phyloP scores from a whole-genome alignment of 2,797 vertebrate genomes.

The Falco biarmicus region DNA sequence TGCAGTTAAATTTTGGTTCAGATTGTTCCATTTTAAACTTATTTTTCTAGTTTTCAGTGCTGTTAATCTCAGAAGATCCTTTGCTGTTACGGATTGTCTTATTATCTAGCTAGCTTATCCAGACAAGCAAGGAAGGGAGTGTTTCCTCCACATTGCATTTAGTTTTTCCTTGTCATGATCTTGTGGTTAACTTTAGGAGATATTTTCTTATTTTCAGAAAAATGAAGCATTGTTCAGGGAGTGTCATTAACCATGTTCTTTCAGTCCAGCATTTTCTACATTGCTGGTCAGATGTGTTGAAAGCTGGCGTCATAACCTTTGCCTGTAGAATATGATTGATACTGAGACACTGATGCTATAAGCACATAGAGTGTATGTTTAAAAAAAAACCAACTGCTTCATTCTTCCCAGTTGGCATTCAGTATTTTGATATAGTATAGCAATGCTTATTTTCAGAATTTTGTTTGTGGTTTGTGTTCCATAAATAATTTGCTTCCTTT shows the following conservation, averaged over 20 bases:
- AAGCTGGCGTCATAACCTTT: background rate
- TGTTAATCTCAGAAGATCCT: background rate
- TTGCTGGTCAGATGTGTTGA: background rate
- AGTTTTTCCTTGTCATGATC: background rate
- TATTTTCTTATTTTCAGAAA: background rate
- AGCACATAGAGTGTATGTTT: background rate
- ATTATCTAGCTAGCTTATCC: background rate
- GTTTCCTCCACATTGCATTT: background rate
- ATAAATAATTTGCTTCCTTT: background rate
- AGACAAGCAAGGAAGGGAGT: background rate
- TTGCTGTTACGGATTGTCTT: background rate
- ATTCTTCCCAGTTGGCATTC: background rate
- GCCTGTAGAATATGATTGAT: background rate
- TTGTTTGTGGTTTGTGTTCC: background rate
- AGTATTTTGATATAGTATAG: background rate
- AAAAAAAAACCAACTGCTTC: background rate
- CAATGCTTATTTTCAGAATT: background rate
- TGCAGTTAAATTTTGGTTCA: background rate
- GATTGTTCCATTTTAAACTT: background rate
- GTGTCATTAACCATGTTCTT: background rate
- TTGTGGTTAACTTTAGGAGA: background rate
- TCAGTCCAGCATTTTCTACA: background rate
- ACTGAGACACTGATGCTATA: fast-evolving
- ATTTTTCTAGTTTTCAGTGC: background rate
- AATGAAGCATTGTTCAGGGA: background rate